Percentiles rank a stretch among this genome's conserved stretches.
These are phyloP conservation scores for Dolichoris vasculosae DNA, from an alignment of 1,140 invertebrate genomes.

Conservation along the genomic window DNA sequence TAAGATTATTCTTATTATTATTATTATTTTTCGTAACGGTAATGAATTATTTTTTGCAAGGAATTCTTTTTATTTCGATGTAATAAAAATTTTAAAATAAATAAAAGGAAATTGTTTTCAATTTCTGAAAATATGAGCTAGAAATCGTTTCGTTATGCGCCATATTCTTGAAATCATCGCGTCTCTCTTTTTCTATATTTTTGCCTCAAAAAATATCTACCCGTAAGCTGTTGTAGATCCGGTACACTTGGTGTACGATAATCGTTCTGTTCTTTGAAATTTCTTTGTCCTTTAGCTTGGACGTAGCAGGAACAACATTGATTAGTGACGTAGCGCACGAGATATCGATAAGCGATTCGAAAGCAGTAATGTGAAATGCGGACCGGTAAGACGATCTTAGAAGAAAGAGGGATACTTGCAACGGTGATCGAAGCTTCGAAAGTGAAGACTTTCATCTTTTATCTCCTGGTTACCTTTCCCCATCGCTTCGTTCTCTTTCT, in stretches of 20 bases:
- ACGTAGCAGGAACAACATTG: not conserved
- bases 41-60: not conserved
- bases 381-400: conserved; percentile 15
- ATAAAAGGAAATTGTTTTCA: conserved; percentile 3
- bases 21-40: not conserved
- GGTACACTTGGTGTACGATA: conserved; percentile 6
- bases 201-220: conserved; percentile 12
- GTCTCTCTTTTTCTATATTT: not conserved
- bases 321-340: conserved; percentile 49
- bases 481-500: not conserved
- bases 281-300: conserved; percentile 3
- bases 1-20: not conserved
- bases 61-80: not conserved
- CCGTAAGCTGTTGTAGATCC: not conserved
- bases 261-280: not conserved
- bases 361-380: conserved; percentile 29
- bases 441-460: conserved; percentile 42
- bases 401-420: conserved; percentile 35
- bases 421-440: conserved; percentile 15
- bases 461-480: not conserved
- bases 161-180: not conserved
- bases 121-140: not conserved
- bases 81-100: not conserved
- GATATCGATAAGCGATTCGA: conserved; percentile 69
- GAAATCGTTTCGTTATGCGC: conserved; percentile 1